Evolutionary conservation across 64 coral and sea anemone genomes (phyloP).

Genomic region (Stichodactyla mertensii): DNA sequence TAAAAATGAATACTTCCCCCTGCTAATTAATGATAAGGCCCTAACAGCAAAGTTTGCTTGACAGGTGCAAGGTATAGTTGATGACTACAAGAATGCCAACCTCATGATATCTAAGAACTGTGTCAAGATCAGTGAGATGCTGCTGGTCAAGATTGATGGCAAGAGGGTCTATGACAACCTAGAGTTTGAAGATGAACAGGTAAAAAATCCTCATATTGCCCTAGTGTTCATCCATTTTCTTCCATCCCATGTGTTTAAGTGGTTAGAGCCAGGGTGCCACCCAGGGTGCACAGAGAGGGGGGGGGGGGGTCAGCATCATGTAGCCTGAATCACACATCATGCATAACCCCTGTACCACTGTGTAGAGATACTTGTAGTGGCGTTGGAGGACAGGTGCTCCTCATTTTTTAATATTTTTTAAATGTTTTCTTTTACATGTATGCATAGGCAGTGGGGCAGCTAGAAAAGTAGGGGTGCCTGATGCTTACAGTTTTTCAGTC

Average conservation of each 20-base stretch:
- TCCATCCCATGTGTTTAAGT: background rate
- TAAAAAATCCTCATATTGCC: background rate
- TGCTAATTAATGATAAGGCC: background rate
- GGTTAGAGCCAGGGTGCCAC: no score
- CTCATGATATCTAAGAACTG: constrained; percentile 90
- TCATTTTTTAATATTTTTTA: no score
- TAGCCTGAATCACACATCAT: no score
- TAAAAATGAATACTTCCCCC: background rate
- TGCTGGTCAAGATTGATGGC: constrained; percentile 93
- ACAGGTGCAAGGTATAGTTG: constrained; percentile 95
- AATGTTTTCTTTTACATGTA: no score
- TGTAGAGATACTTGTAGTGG: no score
- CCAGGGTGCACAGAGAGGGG: no score
- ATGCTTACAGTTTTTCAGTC: no score
- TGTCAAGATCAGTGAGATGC: constrained; percentile 98
- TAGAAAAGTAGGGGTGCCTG: no score
- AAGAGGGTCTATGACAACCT: constrained; percentile 97
- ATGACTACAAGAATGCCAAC: constrained; percentile 99
- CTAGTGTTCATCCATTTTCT: background rate
- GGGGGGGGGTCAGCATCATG: no score
- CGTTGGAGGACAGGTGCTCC: no score
- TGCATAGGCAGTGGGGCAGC: no score
- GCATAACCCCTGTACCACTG: no score
- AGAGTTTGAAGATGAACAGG: constrained; percentile 99
- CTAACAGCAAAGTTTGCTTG: background rate